Conservation (phyloP, 2,888 invertebrate genomes). For the Brenthis ino region DNA sequence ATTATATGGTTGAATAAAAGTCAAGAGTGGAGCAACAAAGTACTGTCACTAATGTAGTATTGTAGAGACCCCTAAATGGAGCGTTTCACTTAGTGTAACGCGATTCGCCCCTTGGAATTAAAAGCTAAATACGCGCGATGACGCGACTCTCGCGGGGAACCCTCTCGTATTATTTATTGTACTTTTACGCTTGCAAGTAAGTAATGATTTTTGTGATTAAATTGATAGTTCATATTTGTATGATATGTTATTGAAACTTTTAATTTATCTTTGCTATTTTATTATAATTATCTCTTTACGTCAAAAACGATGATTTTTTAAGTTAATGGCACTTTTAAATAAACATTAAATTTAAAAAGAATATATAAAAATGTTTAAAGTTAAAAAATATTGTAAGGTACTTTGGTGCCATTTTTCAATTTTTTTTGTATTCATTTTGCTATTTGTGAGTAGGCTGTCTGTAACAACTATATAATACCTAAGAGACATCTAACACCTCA, state of each 20-base stretch:
- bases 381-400: too few species aligned
- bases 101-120: slow-evolving; percentile 63
- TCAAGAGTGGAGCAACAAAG: slow-evolving; percentile 3
- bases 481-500: too few species aligned
- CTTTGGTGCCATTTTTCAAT: too few species aligned
- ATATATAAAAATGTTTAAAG: too few species aligned
- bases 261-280: not conserved
- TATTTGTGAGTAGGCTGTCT: too few species aligned
- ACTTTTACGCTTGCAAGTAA: slow-evolving; percentile 11
- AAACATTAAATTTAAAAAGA: too few species aligned
- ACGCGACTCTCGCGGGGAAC: slow-evolving; percentile 36
- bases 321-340: too few species aligned
- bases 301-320: too few species aligned
- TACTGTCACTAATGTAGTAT: slow-evolving; percentile 25
- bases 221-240: not conserved
- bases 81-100: slow-evolving; percentile 76
- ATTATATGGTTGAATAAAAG: slow-evolving; percentile 2
- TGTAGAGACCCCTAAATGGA: slow-evolving; percentile 55
- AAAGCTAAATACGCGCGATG: slow-evolving; percentile 49
- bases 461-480: too few species aligned
- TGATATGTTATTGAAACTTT: not conserved
- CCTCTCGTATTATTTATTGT: slow-evolving; percentile 26
- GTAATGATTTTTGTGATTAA: slow-evolving; percentile 10
- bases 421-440: too few species aligned
- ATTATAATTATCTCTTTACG: too few species aligned